A percentile compares a stretch with the other conserved stretches of the same genome.
Evolutionary conservation across 2,888 invertebrate species (phyloP).

Genomic region (Lymantria monacha): DNA sequence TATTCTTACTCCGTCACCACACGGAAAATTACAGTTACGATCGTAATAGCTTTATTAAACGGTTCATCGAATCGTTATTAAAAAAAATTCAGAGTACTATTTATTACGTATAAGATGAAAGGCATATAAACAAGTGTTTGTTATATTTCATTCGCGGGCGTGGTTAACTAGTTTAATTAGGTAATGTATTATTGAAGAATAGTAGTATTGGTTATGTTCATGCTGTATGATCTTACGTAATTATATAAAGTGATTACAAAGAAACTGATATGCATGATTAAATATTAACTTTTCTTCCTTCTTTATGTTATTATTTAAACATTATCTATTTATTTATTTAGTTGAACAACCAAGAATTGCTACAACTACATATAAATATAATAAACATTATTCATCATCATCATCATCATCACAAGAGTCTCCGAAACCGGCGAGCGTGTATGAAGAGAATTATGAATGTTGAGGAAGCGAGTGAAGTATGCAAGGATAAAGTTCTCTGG

Average conservation of each 20-base stretch:
- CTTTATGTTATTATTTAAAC: background rate
- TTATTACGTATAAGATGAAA: conserved; percentile 18
- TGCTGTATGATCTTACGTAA: background rate
- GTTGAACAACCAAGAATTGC: too few relatives aligned
- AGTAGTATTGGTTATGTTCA: background rate
- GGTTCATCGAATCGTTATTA: conserved; percentile 32
- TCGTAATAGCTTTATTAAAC: conserved; percentile 38
- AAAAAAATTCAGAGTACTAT: conserved; percentile 7
- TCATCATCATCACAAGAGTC: too few relatives aligned
- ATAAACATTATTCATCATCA: too few relatives aligned
- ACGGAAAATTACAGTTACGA: conserved; percentile 12
- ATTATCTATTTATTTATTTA: background rate
- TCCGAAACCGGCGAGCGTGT: too few relatives aligned
- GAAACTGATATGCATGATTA: too few relatives aligned
- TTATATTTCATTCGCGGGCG: conserved; percentile 4
- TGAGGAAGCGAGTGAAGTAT: too few relatives aligned
- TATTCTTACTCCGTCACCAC: too few relatives aligned
- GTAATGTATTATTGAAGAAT: conserved; percentile 9
- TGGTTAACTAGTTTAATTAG: conserved; percentile 12
- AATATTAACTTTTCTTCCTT: too few relatives aligned
- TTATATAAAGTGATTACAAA: too few relatives aligned
- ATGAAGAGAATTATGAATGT: too few relatives aligned
- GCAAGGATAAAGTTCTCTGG: too few relatives aligned
- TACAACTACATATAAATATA: too few relatives aligned
- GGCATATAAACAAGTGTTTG: conserved; percentile 11